Base-by-base conservation (phyloP, 2,113 vertebrate species). In the Vicugna pacos region DNA sequence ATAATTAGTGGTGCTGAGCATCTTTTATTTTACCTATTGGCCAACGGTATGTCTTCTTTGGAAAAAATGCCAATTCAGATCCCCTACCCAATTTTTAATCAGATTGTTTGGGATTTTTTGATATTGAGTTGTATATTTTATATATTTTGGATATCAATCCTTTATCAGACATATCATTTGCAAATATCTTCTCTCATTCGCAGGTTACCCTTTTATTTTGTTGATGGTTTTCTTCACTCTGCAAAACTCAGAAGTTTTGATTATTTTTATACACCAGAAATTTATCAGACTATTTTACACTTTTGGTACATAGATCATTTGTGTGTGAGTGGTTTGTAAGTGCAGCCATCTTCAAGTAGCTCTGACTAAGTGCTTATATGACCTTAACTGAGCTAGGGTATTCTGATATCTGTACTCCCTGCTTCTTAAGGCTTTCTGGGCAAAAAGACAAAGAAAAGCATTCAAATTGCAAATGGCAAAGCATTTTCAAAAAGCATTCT, bases 391-490 rank as follows among this genome's bases (percentile, higher is more conserved):
- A 8, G 35, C 8, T 17, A 13, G 70, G 52, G 73, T 83, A 85
- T 81, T 91, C 56, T 89, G 94, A 65, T 46, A 73, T 9, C 85
- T 79, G 0, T 77, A 17, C 11, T 82, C 14, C 22, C 10, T 73
- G 46, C 3, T 93, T 97, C 97, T 81, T 77, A 94, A 76, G 60
- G 17, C 9, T 73, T 54, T 85, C 48, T 82, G 35, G 70, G 28
- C 30, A 96, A 60, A 75, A 58, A 96, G 58, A 95, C 26, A 54
- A 94, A 89, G 65, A 95, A 96, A 6, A 14, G 38, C 50, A 93
- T 95, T 95, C 13, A 16, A 93, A 96, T 91, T 56, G 82, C 64
- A 93, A 97, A 97, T 75, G 17, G 26, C 17, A 50, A 54, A 73
- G 20, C 48, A 94, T 92, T 84, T 84, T 52, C 35, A 60, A 69